These are phyloP conservation scores for Bungarus multicinctus DNA, from an alignment of 2,113 vertebrate genomes.

Conservation along the genomic window DNA sequence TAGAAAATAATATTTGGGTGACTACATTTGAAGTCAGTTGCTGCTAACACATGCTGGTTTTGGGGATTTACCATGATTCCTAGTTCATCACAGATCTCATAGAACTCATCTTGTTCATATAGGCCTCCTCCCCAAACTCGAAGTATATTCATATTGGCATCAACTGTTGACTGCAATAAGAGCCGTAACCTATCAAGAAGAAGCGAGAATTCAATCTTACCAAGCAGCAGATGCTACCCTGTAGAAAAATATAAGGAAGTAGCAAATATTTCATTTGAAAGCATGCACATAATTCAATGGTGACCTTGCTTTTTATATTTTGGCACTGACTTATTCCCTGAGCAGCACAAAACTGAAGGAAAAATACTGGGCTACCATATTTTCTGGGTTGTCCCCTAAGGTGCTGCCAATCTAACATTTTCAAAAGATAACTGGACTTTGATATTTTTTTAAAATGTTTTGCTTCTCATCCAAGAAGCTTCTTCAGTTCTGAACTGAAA, in stretches of 20 bases:
- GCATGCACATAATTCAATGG: neutral
- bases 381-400: neutral
- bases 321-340: neutral
- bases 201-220: slow-evolving; percentile 12
- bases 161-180: slow-evolving; percentile 81
- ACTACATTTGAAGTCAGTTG: neutral
- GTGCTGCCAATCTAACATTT: neutral
- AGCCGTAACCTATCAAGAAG: slow-evolving; percentile 72
- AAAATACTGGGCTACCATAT: neutral
- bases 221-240: neutral
- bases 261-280: neutral
- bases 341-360: no score
- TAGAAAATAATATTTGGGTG: neutral
- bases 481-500: neutral
- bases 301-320: neutral
- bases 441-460: neutral
- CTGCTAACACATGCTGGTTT: neutral
- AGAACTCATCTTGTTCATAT: slow-evolving; percentile 91
- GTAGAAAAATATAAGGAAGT: neutral
- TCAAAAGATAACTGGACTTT: neutral
- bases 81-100: slow-evolving; percentile 84
- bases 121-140: slow-evolving; percentile 95
- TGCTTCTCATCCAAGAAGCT: neutral
- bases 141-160: slow-evolving; percentile 92
- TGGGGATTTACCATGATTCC: slow-evolving; percentile 88